Conservation (phyloP, 2,888 invertebrate genomes). For the Agriopis marginaria region DNA sequence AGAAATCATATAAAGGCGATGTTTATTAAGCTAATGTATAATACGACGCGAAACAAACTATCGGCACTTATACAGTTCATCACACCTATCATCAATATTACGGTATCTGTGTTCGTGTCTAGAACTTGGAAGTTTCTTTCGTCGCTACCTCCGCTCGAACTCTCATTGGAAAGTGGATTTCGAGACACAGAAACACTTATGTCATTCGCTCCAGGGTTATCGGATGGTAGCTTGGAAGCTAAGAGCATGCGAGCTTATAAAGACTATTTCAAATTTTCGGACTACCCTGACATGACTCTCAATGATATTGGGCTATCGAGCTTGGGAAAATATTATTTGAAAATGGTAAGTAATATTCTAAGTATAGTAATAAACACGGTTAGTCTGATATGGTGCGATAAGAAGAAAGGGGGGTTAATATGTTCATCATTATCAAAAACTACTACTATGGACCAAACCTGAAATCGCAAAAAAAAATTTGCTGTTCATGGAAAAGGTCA, state of each 20-base stretch:
- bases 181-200: conserved; percentile 69
- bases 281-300: conserved; percentile 63
- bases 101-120: conserved; percentile 74
- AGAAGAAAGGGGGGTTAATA: too few relatives aligned
- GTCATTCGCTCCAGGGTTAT: conserved; percentile 60
- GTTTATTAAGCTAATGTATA: conserved; percentile 76
- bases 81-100: conserved; percentile 78
- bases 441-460: too few relatives aligned
- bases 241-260: conserved; percentile 68
- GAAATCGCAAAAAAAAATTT: too few relatives aligned
- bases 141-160: conserved; percentile 86
- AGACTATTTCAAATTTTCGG: conserved; percentile 66
- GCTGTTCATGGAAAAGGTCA: too few relatives aligned
- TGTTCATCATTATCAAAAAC: too few relatives aligned
- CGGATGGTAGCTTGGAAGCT: conserved; percentile 60
- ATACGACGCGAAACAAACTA: conserved; percentile 74
- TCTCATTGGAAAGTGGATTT: conserved; percentile 82
- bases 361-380: neutral
- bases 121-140: conserved; percentile 80
- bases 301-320: conserved; percentile 67
- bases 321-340: conserved; percentile 74
- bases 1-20: conserved; percentile 79
- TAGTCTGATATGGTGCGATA: neutral
- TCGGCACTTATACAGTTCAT: conserved; percentile 75
- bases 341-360: conserved; percentile 67